These are phyloP conservation scores for Ericerus pela DNA, from an alignment of 1,140 invertebrate genomes.

Conservation along the genomic window DNA sequence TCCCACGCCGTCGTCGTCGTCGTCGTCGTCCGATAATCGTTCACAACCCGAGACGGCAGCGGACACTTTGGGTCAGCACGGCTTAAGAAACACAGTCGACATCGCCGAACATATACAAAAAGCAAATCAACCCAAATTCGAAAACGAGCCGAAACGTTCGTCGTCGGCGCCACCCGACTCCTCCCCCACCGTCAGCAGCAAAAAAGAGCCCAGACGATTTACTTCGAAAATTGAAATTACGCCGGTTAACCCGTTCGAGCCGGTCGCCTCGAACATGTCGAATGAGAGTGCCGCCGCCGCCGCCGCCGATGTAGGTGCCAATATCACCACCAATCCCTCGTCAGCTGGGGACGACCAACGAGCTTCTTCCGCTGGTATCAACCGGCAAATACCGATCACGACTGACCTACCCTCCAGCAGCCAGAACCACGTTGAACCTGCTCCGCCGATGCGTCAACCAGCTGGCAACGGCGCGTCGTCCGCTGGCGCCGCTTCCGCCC, in stretches of 20 bases:
- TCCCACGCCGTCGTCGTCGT: constrained; percentile 18
- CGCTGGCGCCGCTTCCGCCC: constrained; percentile 26
- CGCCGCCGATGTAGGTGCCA: constrained; percentile 24
- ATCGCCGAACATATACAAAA: constrained; percentile 26
- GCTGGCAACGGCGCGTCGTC: constrained; percentile 19
- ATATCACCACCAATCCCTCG: constrained; percentile 21
- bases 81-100: constrained; percentile 11
- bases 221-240: constrained; percentile 40
- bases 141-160: no score
- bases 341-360: no score
- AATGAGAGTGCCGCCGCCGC: constrained; percentile 24
- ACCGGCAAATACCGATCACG: no score
- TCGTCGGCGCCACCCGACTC: constrained; percentile 50
- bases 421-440: no score
- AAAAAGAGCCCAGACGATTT: constrained; percentile 30
- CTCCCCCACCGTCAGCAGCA: constrained; percentile 32
- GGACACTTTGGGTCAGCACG: constrained; percentile 46
- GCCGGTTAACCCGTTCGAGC: constrained; percentile 14
- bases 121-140: constrained; percentile 34
- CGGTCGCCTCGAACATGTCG: constrained; percentile 11
- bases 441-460: constrained; percentile 24
- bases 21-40: constrained; percentile 11
- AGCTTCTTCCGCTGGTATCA: neutral
- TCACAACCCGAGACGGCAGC: constrained; percentile 39
- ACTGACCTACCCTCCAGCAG: no score